Conservation (phyloP, 2,888 invertebrate species). For the Iselma pallidipennis region DNA sequence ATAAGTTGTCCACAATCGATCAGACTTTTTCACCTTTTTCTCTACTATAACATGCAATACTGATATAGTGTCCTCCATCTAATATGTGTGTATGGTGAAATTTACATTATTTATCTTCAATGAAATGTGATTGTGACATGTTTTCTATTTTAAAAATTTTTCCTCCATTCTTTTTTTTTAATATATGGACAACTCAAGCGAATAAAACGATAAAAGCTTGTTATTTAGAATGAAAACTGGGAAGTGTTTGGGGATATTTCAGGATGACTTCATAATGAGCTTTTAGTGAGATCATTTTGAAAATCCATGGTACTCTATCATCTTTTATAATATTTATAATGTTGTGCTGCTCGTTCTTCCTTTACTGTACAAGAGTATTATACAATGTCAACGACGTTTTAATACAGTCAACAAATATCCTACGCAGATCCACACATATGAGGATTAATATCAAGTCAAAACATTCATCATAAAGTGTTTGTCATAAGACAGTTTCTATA, state of each 20-base stretch:
- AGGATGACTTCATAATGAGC: not conserved
- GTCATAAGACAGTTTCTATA: no score
- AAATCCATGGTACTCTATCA: not conserved
- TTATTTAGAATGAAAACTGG: not conserved
- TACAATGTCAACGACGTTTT: not conserved
- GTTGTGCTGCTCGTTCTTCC: not conserved
- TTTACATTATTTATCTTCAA: not conserved
- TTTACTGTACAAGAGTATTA: not conserved
- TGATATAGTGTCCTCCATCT: not conserved
- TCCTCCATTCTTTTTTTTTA: no score
- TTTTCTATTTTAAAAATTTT: not conserved
- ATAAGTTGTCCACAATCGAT: slow-evolving; percentile 4
- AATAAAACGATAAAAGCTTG: not conserved
- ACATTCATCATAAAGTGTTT: no score
- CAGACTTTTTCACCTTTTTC: not conserved
- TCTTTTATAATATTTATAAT: not conserved
- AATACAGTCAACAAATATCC: not conserved
- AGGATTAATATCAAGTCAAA: no score
- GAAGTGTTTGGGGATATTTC: not conserved
- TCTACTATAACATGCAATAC: not conserved
- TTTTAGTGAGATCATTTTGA: not conserved
- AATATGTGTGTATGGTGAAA: not conserved
- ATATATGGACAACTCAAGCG: no score
- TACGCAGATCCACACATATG: no score
- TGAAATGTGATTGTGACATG: not conserved